phyloP scores from a whole-genome alignment of 2,113 vertebrate species.

The Tragelaphus scriptus region DNA sequence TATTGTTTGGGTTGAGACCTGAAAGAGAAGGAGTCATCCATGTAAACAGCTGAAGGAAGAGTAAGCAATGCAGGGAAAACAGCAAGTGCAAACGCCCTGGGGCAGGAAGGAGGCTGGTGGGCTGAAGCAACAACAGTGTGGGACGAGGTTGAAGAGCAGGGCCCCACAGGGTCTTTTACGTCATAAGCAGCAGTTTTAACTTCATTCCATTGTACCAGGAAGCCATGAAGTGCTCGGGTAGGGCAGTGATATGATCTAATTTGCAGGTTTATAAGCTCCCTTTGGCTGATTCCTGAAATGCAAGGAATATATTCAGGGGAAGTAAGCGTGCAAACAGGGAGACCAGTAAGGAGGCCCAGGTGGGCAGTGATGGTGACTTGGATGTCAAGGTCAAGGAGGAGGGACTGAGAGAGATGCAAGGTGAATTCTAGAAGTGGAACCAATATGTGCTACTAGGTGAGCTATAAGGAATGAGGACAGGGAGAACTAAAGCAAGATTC shows the following conservation, averaged over 20 bases:
- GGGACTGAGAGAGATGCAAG: neutral
- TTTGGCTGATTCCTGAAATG: neutral
- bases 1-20: neutral
- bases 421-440: neutral
- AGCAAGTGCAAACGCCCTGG: neutral
- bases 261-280: neutral
- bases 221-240: neutral
- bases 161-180: neutral
- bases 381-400: neutral
- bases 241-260: neutral
- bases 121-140: neutral
- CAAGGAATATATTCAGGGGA: neutral
- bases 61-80: neutral
- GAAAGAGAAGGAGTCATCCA: neutral
- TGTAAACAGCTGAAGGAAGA: neutral
- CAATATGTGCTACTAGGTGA: neutral
- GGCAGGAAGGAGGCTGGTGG: neutral
- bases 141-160: neutral
- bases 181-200: neutral
- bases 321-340: neutral
- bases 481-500: neutral
- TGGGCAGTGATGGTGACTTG: neutral
- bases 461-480: neutral
- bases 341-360: neutral
- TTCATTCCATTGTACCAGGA: neutral